Evolutionary conservation across 2,797 vertebrate species (phyloP), one percentile per base, ranked within the genome.

Genomic region (Orientallactaga sibirica): DNA sequence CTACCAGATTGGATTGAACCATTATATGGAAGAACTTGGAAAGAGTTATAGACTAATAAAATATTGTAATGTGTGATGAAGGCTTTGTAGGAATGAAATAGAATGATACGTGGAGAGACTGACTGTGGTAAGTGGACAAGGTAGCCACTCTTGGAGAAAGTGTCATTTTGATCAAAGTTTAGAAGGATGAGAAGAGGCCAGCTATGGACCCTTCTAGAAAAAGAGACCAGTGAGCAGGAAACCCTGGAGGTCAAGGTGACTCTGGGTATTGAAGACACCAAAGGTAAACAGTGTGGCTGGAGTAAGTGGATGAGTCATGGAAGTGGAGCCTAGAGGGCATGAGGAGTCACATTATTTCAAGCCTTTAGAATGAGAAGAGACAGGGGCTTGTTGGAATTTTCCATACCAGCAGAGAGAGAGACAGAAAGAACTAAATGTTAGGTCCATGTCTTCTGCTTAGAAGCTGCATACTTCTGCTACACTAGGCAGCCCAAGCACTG

Each of bases 61-160:
- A 11, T 70, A 25, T 70, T 66, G 5, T 4, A 66, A 16, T 20
- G 43, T 81, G 37, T 85, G 71, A 27, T 58, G 37, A 61, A 75
- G 61, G 41, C 10, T 37, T 12, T 52, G 19, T 61, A 75, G n/a
- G 14, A 83, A 84, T 86, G 33, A 61, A 62, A 78, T 16, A 82
- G 41, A 81, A 7, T 16, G n/a, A 18, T 62, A 67, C 75, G 25
- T 67, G 10, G 33, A 29, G 37, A 73, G 48, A 62, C 1, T 43
- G 10, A 2, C 20, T 86, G 91, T 86, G 74, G 12, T 71, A 64
- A 55, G n/a, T 24, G 52, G 79, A 37, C 20, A 27, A 43, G 64
- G 71, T 71, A 75, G 9, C 20, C 37, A 16, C 93, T 93, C 64
- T 22, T 87, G 5, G 70, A 68, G n/a, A 74, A 95, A 82, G 75